Evolutionary conservation across 2,888 invertebrate genomes (phyloP).

Genomic region (Laspeyria flexula): DNA sequence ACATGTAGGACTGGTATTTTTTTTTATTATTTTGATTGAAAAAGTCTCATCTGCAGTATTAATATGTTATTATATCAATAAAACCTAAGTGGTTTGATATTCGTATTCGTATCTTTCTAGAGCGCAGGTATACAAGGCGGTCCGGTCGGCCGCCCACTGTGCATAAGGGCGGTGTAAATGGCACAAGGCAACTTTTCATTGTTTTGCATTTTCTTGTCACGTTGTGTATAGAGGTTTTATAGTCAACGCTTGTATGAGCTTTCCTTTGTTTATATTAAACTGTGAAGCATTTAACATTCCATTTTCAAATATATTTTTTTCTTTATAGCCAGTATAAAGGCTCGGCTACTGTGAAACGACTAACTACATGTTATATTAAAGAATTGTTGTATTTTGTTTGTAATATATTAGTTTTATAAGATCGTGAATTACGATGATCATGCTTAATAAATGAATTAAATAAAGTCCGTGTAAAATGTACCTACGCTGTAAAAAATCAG

Average conservation of each 20-base stretch:
- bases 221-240: constrained; percentile 14
- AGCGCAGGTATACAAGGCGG: constrained; percentile 37
- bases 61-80: constrained; percentile 12
- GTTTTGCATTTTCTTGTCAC: constrained; percentile 40
- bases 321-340: too few species aligned
- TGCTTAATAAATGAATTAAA: background rate
- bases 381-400: too few species aligned
- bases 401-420: too few species aligned
- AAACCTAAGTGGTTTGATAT: constrained; percentile 25
- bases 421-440: background rate
- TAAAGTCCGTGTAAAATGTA: constrained; percentile 1
- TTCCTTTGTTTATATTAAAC: background rate
- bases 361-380: too few species aligned
- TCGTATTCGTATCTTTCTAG: constrained; percentile 36
- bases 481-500: background rate
- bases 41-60: background rate
- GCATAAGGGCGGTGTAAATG: constrained; percentile 56
- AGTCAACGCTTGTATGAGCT: background rate
- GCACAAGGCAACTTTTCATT: constrained; percentile 59
- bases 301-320: too few species aligned
- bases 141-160: constrained; percentile 39
- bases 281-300: too few species aligned
- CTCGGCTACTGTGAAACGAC: too few species aligned
- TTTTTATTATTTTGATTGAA: background rate
- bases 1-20: too few species aligned